Conservation (phyloP, 2,888 invertebrate species). For the Caenorhabditis zanzibari region DNA sequence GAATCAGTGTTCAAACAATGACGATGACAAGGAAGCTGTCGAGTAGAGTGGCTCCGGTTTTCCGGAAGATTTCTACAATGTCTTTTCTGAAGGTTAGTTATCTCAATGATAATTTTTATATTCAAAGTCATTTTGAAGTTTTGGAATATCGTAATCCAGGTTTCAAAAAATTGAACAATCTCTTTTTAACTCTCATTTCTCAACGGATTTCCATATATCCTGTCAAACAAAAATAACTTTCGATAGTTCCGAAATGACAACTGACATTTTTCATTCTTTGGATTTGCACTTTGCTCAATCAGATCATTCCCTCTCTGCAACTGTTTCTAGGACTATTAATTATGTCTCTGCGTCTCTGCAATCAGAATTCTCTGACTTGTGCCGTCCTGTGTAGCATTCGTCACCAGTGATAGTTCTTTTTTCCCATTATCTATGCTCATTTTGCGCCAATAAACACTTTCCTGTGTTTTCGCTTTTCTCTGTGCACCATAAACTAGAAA, state of each 20-base stretch:
- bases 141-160: too few relatives aligned
- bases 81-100: constrained; percentile 44
- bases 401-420: constrained; percentile 22
- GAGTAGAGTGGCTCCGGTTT: constrained; percentile 48
- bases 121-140: neutral
- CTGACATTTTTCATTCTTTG: constrained; percentile 16
- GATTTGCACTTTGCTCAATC: constrained; percentile 32
- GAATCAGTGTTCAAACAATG: neutral
- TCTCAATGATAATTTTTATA: neutral
- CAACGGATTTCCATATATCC: too few relatives aligned
- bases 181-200: too few relatives aligned
- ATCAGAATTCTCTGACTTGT: constrained; percentile 38
- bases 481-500: constrained; percentile 30
- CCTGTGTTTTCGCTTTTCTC: constrained; percentile 30
- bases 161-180: too few relatives aligned
- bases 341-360: constrained; percentile 25
- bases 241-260: constrained; percentile 6
- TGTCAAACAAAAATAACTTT: neutral
- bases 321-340: constrained; percentile 18
- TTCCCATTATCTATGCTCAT: constrained; percentile 23
- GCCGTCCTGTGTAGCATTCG: constrained; percentile 21
- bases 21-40: constrained; percentile 46
- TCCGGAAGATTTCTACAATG: constrained; percentile 57
- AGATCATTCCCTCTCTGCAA: constrained; percentile 1
- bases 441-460: constrained; percentile 16